Evolutionary conservation across 2,797 vertebrate species (phyloP).

Genomic region (Esox lucius): DNA sequence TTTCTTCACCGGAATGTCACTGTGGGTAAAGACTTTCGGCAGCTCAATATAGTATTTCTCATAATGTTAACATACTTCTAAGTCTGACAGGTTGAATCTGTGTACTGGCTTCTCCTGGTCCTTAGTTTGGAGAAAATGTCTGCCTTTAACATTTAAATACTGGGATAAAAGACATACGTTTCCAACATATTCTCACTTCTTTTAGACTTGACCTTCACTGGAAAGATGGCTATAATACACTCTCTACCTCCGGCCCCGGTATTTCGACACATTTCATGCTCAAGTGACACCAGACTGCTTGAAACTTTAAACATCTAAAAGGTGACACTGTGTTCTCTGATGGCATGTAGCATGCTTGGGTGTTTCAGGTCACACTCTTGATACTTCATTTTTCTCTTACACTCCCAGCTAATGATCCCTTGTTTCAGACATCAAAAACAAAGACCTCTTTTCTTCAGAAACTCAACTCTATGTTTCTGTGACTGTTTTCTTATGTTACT

Average conservation of each 20-base stretch:
- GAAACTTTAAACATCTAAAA: no score
- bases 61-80: background rate
- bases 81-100: background rate
- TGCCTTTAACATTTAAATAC: background rate
- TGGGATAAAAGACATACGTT: background rate
- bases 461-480: constrained; percentile 13
- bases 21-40: constrained; percentile 1
- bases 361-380: constrained; percentile 13
- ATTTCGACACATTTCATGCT: no score
- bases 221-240: constrained; percentile 1
- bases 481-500: background rate
- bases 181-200: background rate
- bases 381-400: background rate
- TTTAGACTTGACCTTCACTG: background rate
- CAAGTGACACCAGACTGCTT: no score
- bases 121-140: background rate
- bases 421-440: constrained; percentile 13
- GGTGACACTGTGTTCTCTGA: background rate
- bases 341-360: constrained; percentile 1
- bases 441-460: background rate
- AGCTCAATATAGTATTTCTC: constrained; percentile 7
- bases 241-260: background rate
- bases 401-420: background rate
- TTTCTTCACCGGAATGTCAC: constrained; percentile 1
- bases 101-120: background rate